These are phyloP conservation scores for Maniola hyperantus DNA, from an alignment of 2,888 invertebrate species.

Conservation along the genomic window DNA sequence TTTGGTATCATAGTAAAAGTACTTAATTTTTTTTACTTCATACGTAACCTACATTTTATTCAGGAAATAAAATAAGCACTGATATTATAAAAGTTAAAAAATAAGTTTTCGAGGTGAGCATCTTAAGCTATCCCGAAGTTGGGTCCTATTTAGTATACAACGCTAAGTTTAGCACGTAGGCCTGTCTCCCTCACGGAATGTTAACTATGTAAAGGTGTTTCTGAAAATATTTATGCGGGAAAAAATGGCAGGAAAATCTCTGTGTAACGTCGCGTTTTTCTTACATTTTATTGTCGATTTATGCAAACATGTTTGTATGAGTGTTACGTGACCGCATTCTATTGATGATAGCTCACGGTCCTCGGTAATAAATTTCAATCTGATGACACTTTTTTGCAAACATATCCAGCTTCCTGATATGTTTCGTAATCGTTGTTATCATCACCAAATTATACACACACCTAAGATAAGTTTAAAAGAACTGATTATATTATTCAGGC, in stretches of 20 bases:
- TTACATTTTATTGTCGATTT: conserved; percentile 66
- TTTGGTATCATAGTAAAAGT: too few relatives aligned
- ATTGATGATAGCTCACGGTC: conserved; percentile 34
- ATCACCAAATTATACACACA: too few relatives aligned
- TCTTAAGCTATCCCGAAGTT: conserved; percentile 42
- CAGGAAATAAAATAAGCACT: background rate
- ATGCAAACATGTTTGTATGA: conserved; percentile 60
- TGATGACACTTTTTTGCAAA: conserved; percentile 12
- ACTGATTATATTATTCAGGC: too few relatives aligned
- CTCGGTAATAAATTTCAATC: conserved; percentile 38
- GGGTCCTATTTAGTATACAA: conserved; percentile 66
- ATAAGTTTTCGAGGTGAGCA: conserved; percentile 20
- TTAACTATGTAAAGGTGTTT: conserved; percentile 72
- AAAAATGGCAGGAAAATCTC: conserved; percentile 57
- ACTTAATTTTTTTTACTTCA: too few relatives aligned
- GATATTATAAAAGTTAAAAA: conserved; percentile 10
- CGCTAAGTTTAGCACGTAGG: conserved; percentile 79
- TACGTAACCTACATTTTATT: too few relatives aligned
- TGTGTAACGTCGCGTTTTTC: conserved; percentile 53
- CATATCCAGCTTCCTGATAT: background rate
- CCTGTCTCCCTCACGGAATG: conserved; percentile 66
- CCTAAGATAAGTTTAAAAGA: too few relatives aligned
- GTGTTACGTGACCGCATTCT: conserved; percentile 51
- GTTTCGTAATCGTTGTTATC: background rate
- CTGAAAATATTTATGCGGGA: conserved; percentile 66